phyloP scores from a whole-genome alignment of 2,888 invertebrate genomes.

The Chloromyia formosa region DNA sequence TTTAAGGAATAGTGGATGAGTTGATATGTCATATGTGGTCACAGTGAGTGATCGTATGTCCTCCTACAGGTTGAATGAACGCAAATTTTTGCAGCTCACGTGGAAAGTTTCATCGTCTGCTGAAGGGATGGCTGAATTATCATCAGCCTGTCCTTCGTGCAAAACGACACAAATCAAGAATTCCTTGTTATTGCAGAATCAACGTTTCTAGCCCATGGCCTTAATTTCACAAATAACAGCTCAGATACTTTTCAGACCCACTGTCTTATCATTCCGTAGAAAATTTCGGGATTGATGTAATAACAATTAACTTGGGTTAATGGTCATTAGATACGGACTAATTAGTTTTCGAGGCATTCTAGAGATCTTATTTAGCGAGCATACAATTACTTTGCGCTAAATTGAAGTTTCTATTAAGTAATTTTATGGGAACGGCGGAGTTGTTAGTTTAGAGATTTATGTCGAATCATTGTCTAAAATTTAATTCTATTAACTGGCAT shows the following conservation, averaged over 20 bases:
- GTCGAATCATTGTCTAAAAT: conserved; percentile 4
- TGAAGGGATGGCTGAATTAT: no score
- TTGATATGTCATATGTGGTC: no score
- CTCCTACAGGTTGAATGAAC: no score
- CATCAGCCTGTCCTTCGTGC: no score
- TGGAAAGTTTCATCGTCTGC: no score
- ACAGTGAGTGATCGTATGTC: no score
- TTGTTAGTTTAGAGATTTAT: conserved; percentile 36
- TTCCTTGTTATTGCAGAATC: no score
- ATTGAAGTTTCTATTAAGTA: conserved; percentile 34
- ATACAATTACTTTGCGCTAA: conserved; percentile 18
- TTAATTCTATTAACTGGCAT: not conserved
- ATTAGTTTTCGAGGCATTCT: conserved; percentile 23
- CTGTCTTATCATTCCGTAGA: not conserved
- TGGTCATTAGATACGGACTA: conserved; percentile 40
- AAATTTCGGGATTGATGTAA: conserved; percentile 28
- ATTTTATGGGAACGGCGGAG: conserved; percentile 27
- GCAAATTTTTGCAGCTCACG: no score
- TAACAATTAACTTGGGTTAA: conserved; percentile 23
- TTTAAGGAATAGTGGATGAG: no score
- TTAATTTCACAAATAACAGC: no score
- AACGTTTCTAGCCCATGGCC: no score
- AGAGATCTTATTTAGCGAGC: conserved; percentile 22
- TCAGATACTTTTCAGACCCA: not conserved
- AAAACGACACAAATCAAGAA: no score